phyloP scores from a whole-genome alignment of 2,888 invertebrate species.

The Psylliodes chrysocephalus region DNA sequence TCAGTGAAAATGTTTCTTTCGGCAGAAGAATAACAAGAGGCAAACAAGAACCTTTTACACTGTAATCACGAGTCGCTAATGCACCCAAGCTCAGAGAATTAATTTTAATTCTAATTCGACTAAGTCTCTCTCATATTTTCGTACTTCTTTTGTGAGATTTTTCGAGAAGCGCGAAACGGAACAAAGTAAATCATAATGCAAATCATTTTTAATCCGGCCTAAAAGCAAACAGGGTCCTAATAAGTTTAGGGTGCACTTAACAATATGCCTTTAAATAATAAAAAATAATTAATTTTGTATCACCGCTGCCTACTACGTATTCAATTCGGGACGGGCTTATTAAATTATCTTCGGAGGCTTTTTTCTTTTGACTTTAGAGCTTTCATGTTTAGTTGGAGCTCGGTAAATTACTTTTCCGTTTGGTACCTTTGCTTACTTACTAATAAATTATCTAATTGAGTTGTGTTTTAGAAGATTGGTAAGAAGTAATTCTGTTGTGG shows the following conservation, averaged over 20 bases:
- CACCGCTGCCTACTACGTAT: slow-evolving; percentile 23
- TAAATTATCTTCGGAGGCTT: slow-evolving; percentile 23
- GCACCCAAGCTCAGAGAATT: slow-evolving; percentile 45
- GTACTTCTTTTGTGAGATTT: slow-evolving; percentile 53
- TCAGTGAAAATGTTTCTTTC: no score
- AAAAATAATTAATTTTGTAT: slow-evolving; percentile 50
- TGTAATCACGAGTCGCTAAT: slow-evolving; percentile 20
- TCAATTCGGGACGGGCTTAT: slow-evolving; percentile 27
- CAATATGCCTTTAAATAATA: slow-evolving; percentile 48
- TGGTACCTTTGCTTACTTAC: not conserved
- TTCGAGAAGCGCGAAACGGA: slow-evolving; percentile 47
- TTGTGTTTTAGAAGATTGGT: not conserved
- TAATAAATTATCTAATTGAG: not conserved
- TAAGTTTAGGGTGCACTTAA: slow-evolving; percentile 50
- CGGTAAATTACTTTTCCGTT: not conserved
- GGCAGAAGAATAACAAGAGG: no score
- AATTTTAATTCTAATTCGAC: slow-evolving; percentile 57
- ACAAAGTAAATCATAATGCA: slow-evolving; percentile 57
- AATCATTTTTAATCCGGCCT: slow-evolving; percentile 58
- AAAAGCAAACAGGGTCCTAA: slow-evolving; percentile 57
- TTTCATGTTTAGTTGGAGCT: not conserved
- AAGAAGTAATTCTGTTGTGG: no score
- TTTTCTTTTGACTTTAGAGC: slow-evolving; percentile 11
- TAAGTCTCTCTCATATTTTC: slow-evolving; percentile 53
- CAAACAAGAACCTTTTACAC: no score